Conservation (phyloP, 2,797 vertebrate species). For the Sebastiscus albofasciatus region DNA sequence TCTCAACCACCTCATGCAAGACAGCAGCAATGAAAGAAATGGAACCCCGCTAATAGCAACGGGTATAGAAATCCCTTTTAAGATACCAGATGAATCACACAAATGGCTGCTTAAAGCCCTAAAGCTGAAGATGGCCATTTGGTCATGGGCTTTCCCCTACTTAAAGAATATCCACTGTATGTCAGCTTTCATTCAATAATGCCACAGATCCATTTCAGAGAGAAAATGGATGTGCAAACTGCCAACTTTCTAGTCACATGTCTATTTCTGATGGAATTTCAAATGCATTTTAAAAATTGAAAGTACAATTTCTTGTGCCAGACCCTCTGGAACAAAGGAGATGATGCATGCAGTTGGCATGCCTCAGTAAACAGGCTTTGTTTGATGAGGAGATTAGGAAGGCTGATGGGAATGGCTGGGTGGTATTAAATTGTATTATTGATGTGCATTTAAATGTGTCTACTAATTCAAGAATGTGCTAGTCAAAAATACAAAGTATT, state of each 20-base stretch:
- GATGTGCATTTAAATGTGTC: neutral
- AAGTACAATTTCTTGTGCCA: neutral
- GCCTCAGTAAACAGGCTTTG: neutral
- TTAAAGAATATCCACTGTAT: neutral
- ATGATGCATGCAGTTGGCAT: neutral
- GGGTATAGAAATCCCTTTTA: neutral
- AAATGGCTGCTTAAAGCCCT: neutral
- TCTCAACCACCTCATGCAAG: constrained; percentile 32
- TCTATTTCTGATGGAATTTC: neutral
- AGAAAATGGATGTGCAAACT: neutral
- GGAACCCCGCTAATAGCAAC: neutral
- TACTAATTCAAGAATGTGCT: neutral
- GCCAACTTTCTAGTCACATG: neutral
- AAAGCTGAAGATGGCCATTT: neutral
- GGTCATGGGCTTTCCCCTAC: neutral
- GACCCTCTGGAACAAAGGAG: neutral
- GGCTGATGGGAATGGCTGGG: neutral
- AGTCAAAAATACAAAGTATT: neutral
- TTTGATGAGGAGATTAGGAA: constrained; percentile 4
- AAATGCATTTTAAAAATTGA: constrained; percentile 4
- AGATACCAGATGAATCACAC: neutral
- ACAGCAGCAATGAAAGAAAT: constrained; percentile 19
- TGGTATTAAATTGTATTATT: constrained; percentile 1
- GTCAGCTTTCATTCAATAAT: neutral
- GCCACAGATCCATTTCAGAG: neutral